phyloP scores from a whole-genome alignment of 2,113 vertebrate species.

The Hemichromis elongatus region DNA sequence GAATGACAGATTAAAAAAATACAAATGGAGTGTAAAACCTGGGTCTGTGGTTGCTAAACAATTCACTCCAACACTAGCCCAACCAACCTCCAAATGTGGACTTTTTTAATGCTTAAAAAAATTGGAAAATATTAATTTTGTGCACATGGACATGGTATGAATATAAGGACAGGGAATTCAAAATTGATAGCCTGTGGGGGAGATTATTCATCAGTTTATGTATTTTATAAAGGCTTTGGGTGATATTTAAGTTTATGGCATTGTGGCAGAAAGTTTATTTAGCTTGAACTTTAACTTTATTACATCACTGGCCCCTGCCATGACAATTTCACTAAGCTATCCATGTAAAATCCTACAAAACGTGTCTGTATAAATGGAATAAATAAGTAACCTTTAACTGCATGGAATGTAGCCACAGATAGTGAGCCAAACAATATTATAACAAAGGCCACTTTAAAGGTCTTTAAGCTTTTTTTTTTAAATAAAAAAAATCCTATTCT shows the following conservation, averaged over 20 bases:
- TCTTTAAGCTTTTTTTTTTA: not conserved
- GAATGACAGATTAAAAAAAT: not conserved
- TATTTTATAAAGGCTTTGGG: not conserved
- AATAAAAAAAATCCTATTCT: too few species aligned
- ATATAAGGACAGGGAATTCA: not conserved
- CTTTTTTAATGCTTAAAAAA: not conserved
- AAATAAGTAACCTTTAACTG: not conserved
- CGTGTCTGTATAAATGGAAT: not conserved
- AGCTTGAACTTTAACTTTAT: not conserved
- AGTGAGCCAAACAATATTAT: not conserved
- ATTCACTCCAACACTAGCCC: not conserved
- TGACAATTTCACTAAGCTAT: not conserved
- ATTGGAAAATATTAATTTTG: not conserved
- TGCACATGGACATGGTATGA: not conserved
- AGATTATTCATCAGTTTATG: not conserved
- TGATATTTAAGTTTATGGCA: not conserved
- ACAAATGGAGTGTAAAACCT: not conserved
- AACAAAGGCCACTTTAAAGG: not conserved
- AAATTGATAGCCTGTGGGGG: not conserved
- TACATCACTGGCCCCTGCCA: not conserved
- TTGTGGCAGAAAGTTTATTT: not conserved
- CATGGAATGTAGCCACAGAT: not conserved
- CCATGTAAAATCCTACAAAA: not conserved
- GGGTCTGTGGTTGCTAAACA: not conserved
- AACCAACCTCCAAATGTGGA: not conserved